Evolutionary conservation across 2,113 vertebrate genomes (phyloP), one percentile per base, ranked within the genome.

Genomic region (Megatriorchis doriae): DNA sequence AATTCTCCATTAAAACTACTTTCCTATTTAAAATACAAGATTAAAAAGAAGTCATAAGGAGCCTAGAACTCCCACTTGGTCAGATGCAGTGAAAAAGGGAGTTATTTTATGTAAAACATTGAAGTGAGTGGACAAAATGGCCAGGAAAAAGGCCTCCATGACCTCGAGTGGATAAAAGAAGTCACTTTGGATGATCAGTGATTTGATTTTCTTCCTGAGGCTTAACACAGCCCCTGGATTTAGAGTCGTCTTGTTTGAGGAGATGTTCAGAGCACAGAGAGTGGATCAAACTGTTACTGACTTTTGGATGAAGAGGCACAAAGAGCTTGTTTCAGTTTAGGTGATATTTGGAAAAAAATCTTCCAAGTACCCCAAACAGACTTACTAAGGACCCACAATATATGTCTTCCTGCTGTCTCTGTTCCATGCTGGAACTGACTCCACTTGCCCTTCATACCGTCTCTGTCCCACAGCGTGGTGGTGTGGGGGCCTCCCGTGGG

Each of bases 101-200:
- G 63, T 90, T 95, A 48, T 43, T 91, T 81, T 52, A 42, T 38
- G 32, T 91, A 62, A 92, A 90, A 90, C 16, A 50, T 86, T 77
- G 72, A 93, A 68, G 16, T 36, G 42, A 73, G 58, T 36, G 55
- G 67, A 78, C 67, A 77, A 93, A 93, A 61, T 68, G 40, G 36
- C 81, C 73, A 27, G 40, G 53, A 43, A 91, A 73, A 97, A 94
- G 67, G 61, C 53, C 27, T 92, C 8, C 2, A 18, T 94, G 93
- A 96, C 90, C 86, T 96, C 25, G 22, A 20, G 61, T 70, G 63
- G 47, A 61, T 80, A 71, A 87, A 87, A 66, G 31, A 86, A 90
- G n/a, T 79, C 48, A 63, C 79, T 90, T 93, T 81, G 45, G 16
- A 48, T 78, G 25, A 62, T 65, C 31, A 72, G 32, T 59, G 48